These are phyloP conservation scores for Drosophila pectinifera DNA, from an alignment of 1,140 invertebrate species.

Conservation along the genomic window DNA sequence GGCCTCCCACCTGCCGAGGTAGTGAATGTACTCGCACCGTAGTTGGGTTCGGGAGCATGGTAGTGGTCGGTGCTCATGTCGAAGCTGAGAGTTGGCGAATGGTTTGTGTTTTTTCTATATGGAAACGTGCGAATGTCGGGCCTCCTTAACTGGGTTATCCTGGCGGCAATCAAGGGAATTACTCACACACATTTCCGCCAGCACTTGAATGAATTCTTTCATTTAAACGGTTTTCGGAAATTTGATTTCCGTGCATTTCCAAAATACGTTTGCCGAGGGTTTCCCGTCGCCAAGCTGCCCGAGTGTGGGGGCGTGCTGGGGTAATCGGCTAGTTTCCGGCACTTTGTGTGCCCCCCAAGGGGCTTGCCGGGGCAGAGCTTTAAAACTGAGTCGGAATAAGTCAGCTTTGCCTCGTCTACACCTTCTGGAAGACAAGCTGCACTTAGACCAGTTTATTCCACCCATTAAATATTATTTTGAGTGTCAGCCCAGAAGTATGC, in stretches of 20 bases:
- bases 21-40: constrained; percentile 9
- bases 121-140: background rate
- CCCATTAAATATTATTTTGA: background rate
- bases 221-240: constrained; percentile 53
- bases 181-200: constrained; percentile 52
- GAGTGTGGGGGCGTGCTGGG: constrained; percentile 9
- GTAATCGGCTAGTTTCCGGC: constrained; percentile 73
- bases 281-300: constrained; percentile 9
- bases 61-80: constrained; percentile 8
- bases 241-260: constrained; percentile 62
- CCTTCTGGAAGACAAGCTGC: too few species aligned
- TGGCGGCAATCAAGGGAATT: constrained; percentile 35
- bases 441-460: background rate
- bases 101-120: constrained; percentile 2
- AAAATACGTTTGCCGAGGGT: constrained; percentile 13
- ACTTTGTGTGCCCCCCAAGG: too few species aligned
- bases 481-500: constrained; percentile 14
- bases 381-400: background rate
- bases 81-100: constrained; percentile 1
- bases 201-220: constrained; percentile 29
- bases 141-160: constrained; percentile 8
- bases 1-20: background rate
- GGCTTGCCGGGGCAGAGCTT: too few species aligned
- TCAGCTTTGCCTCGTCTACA: too few species aligned
- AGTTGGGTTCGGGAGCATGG: constrained; percentile 19